Base-by-base conservation (phyloP, 1,140 invertebrate genomes). In the Theocolax elegans region DNA sequence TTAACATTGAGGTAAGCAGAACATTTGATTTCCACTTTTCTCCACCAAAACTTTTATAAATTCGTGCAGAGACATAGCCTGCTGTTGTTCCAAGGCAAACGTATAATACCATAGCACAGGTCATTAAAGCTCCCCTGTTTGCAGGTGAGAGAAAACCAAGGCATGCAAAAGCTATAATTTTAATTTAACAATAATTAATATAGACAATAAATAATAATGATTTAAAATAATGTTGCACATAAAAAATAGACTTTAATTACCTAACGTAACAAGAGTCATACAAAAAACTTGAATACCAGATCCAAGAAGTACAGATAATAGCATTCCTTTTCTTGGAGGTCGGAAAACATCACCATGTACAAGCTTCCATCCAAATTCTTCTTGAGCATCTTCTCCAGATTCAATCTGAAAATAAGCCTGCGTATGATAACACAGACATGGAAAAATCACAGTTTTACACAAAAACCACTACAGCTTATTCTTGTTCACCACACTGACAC, bases 361-460 rank as follows among this genome's bases (percentile, higher is more conserved):
- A 44, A 99, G 86, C 87, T 99, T 99, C 98, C 98, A 99, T 21
- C 98, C 97, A 88, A 99, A 99, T 83, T 99, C 97, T 87, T 99
- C 98, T 87, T 98, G 91, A 12, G 97, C 97, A 88, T 99, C 97
- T 87, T 99, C 98, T 10, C 94, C 94, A 75, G 93, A 94, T 80
- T 96, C 94, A 89, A 95, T 95, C 88, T 96, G 79, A 78, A 83
- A 82, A 71, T 79, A 84, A 72, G 78, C 78, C 78, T 80, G 81
- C 80, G 79, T 83, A 82, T 79, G 73, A 72, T 75, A 82, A 82
- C 77, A 82, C 74, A 81, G 77, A 80, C 76, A 72, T 70, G 66
- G 31, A 31, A 66, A 62, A 68, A 76, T 77, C 71, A 80, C 66
- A 74, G 76, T 68, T 74, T 74, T 65, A 73, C 75, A 72, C 56